Evolutionary conservation across 2,888 invertebrate genomes (phyloP), one percentile per base, ranked within the genome.

Genomic region (Bhutanitis thaidina): DNA sequence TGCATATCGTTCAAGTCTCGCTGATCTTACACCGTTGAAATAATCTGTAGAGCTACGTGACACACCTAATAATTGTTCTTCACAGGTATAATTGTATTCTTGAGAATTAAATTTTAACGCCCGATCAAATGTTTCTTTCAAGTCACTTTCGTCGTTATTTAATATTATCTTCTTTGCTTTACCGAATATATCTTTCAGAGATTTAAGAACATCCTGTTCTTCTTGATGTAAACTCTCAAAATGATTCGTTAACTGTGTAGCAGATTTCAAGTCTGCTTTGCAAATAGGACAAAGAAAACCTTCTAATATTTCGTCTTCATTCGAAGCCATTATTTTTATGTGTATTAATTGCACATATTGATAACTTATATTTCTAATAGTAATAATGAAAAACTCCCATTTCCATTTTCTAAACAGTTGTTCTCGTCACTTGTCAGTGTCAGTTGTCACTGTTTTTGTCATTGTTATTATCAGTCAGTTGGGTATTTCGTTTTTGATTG

Each of bases 201-300:
- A 94, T 76, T 92, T 94, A 12, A 96, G 77, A 44, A 96, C 93
- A 78, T 96, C 96, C 67, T 95, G 94, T 67, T 97, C 96, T 74
- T 97, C 96, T 52, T 94, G 93, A 77, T 98, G 98, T 47, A 93
- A 91, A 55, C 94, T 94, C 77, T 97, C 96, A 72, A 98, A 98
- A 83, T 98, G 98, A 59, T 92, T 91, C 48, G 96, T 94, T 49
- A 98, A 90, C 71, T 95, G 94, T 46, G 93, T 91, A 5, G 96
- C 94, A 10, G 96, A 95, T 71, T 96, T 95, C 40, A 97, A 91
- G 78, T 98, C 98, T 34, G 94, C 93, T 85, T 96, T 95, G 71
- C 98, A 98, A 65, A 98, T 96, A 0, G 98, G 98, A 78, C 98
- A 98, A 8, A 98, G 90, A 74, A 98, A 98, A 4, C 98, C 98